Evolutionary conservation across 2,888 invertebrate genomes (phyloP), one percentile per base, ranked within the genome.

Genomic region (Lasiommata megera): DNA sequence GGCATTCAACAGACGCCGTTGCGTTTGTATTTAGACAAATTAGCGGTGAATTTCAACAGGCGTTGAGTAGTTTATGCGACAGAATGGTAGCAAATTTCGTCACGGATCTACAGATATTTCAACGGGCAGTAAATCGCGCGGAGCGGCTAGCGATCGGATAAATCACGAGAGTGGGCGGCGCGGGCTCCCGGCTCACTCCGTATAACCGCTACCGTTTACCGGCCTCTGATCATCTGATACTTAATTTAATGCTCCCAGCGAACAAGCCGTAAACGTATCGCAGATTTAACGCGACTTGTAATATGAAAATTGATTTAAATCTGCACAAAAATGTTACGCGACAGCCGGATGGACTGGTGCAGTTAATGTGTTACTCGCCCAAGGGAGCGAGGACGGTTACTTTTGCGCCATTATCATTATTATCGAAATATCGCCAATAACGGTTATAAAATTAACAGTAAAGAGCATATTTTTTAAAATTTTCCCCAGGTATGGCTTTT

Each of bases 171-270:
- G 88, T 87, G 88, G 88, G 88, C 82, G 87, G 62, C 47, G 79
- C 73, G 65, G 67, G 74, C 78, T 75, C 72, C 78, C 72, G 77
- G 73, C 77, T 70, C 73, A 73, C 73, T 73, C 73, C 74, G 61
- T 74, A 81, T 83, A 83, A 82, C 86, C 76, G 89, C 89, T 89
- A 89, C 89, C 86, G 89, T 88, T 88, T 87, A 82, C 88, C 78
- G 84, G 82, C 80, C 79, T 73, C 79, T 79, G 88, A 88, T 87
- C 88, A 85, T 85, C 86, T 84, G 87, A 88, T 88, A 87, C 80
- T 80, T 86, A 88, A 88, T 87, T 87, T 88, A 88, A 82, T 82
- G 76, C 79, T 77, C 72, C 75, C 72, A 75, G 76, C 74, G 57
- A 58, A 61, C 64, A 40, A 57, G 59, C 61, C 53, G 61, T 65